These are phyloP conservation scores for Euplagia quadripunctaria DNA, from an alignment of 2,888 invertebrate species.

Conservation along the genomic window DNA sequence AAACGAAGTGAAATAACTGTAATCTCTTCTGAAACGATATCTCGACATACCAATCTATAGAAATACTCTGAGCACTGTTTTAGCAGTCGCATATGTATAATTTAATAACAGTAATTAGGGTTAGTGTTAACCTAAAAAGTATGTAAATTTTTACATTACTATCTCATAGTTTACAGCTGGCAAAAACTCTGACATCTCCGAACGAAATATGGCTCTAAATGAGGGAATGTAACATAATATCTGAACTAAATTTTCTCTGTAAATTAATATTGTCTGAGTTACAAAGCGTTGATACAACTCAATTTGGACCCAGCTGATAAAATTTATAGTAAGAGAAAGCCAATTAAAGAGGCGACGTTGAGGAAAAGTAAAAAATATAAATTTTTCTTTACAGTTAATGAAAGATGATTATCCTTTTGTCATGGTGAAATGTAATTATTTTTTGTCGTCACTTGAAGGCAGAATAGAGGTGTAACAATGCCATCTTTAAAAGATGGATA, in stretches of 20 bases:
- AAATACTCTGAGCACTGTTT: neutral
- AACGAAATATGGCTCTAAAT: neutral
- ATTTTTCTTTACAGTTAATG: constrained; percentile 37
- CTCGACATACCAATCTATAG: neutral
- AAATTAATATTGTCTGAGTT: constrained; percentile 9
- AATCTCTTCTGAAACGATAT: neutral
- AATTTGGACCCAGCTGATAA: constrained; percentile 23
- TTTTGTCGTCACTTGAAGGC: constrained; percentile 36
- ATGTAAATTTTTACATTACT: neutral
- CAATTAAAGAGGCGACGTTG: constrained; percentile 31
- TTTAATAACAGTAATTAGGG: neutral
- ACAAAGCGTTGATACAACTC: constrained; percentile 7
- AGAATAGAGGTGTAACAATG: constrained; percentile 28
- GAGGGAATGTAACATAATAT: neutral
- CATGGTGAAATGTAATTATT: constrained; percentile 47
- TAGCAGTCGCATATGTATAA: neutral
- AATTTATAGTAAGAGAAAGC: constrained; percentile 36
- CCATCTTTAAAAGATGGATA: constrained; percentile 22
- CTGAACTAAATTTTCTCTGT: constrained; percentile 5
- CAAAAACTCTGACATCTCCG: neutral
- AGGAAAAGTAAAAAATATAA: constrained; percentile 27
- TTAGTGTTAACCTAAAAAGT: neutral
- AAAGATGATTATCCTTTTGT: constrained; percentile 46
- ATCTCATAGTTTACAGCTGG: neutral
- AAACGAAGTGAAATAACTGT: neutral